Evolutionary conservation across 2,797 vertebrate genomes (phyloP), one percentile per base, ranked within the genome.

Genomic region (Cephalopachus bancanus): DNA sequence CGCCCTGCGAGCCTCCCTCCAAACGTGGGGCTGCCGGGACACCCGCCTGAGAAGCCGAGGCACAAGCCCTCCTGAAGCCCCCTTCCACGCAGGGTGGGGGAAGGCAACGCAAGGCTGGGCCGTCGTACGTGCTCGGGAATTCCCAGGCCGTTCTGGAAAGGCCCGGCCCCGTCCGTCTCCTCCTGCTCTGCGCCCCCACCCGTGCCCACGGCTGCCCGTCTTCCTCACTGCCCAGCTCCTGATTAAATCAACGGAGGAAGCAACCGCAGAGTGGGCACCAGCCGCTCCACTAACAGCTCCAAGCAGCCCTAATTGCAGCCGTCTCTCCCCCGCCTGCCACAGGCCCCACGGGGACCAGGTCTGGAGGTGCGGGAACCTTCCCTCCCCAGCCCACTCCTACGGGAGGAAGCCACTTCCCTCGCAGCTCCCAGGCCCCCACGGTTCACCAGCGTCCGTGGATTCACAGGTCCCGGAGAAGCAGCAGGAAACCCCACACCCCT

Each of bases 211-310:
- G 79, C 64, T 26, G 51, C 80, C 57, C 62, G 49, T 89, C 89
- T 83, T 55, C 90, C 37, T 37, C 37, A 37, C 37, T 37, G 37
- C 37, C 37, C 37, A 37, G 37, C 37, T 37, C 37, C 37, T 37
- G 37, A 37, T 37, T 37, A 37, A 37, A 37, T 37, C 37, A 37
- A 37, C 37, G 37, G 37, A 37, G 37, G 37, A 96, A 96, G 69
- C 89, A 44, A 93, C 80, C 44, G 3, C 94, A 65, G 49, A 92
- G 81, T 26, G 67, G 97, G 97, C 93, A 87, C 92, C 88, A 72
- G 92, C 44, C 91, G 92, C 86, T 83, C 87, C 1, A 8, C 97
- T 71, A 93, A 94, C 93, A 90, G 95, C 96, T 87, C 80, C 22
- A 8, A 12, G 30, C 53, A 15, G 96, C 85, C 67, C 75, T 97